Evolutionary conservation across 2,797 vertebrate genomes (phyloP).

Genomic region (Denticeps clupeoides): DNA sequence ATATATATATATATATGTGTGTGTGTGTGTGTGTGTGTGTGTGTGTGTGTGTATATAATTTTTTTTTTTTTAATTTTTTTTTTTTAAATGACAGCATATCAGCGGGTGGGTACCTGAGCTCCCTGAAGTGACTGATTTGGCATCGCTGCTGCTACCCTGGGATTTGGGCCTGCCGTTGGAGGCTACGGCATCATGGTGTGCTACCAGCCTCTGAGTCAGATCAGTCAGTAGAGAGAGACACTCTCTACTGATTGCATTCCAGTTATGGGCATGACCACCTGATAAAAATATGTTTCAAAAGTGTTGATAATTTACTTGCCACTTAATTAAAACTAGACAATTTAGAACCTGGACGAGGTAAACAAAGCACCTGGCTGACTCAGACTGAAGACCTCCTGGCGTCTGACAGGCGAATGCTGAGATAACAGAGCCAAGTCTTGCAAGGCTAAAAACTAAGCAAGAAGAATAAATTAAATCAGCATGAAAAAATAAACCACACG

Average conservation of each 20-base stretch:
- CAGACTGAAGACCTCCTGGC: conserved; percentile 85
- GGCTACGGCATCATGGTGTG: conserved; percentile 79
- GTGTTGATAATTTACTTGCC: not conserved
- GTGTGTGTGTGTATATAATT: no score
- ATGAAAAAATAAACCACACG: not conserved
- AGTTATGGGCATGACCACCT: conserved; percentile 94
- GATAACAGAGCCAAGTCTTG: conserved; percentile 89
- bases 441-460: conserved; percentile 79
- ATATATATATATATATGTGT: no score
- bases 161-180: conserved; percentile 76
- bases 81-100: no score
- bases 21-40: no score
- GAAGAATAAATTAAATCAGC: not conserved
- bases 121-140: conserved; percentile 51
- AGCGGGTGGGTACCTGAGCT: conserved; percentile 42
- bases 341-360: no score
- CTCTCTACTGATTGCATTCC: conserved; percentile 81
- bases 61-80: no score
- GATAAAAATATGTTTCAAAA: conserved; percentile 3
- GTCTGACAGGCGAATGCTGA: conserved; percentile 76
- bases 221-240: conserved; percentile 77
- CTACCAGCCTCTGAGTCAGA: conserved; percentile 76
- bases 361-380: conserved; percentile 82
- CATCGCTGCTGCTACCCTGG: conserved; percentile 51
- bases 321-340: no score